Evolutionary conservation across 2,113 vertebrate species (phyloP).

Genomic region (Gallinago jamesoni): DNA sequence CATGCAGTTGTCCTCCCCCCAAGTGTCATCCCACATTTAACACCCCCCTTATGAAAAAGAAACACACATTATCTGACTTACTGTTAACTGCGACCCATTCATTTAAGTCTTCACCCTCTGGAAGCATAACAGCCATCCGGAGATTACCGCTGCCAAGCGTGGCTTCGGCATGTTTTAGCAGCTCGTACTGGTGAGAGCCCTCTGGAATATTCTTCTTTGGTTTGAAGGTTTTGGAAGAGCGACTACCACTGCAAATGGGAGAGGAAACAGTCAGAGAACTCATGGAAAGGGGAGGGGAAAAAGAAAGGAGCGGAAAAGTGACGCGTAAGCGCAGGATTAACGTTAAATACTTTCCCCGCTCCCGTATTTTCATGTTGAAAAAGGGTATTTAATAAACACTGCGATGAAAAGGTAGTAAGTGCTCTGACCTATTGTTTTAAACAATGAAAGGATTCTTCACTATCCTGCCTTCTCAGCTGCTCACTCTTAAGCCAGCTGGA

Average conservation of each 20-base stretch:
- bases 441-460: neutral
- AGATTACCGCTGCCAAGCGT: conserved; percentile 87
- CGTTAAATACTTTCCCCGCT: neutral
- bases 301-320: neutral
- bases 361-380: accelerated
- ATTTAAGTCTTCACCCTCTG: conserved; percentile 85
- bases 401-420: neutral
- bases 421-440: neutral
- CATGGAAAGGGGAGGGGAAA: neutral
- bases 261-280: neutral
- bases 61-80: conserved; percentile 64
- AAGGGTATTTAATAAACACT: neutral
- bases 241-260: conserved; percentile 76
- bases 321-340: accelerated
- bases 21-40: neutral
- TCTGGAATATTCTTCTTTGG: conserved; percentile 90
- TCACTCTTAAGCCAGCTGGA: neutral
- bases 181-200: conserved; percentile 87
- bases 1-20: neutral
- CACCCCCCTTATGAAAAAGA: accelerated
- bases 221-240: conserved; percentile 89
- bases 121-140: conserved; percentile 87
- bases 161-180: conserved; percentile 87
- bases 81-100: conserved; percentile 90
- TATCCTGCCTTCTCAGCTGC: neutral